Base-by-base conservation (phyloP, 2,888 invertebrate species). In the Drosophila algonquin region DNA sequence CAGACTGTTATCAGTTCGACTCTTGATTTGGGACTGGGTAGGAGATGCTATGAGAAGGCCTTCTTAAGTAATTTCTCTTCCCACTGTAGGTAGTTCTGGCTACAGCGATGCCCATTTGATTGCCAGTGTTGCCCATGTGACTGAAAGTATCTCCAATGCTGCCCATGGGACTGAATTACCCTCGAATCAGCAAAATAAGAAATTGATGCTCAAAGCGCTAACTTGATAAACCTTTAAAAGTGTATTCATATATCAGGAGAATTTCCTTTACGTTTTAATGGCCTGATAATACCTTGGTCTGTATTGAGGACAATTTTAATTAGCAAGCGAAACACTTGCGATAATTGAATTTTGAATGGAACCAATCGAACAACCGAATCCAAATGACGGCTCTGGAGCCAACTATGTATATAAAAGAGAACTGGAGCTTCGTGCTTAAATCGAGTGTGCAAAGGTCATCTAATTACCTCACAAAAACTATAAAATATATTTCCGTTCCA, bases 401-500 rank as follows among this genome's bases (percentile, higher is more conserved):
- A 40, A 14, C n/a, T 12, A 32, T 10, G 10, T 32, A 12, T 30
- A 8, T 8, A 30, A 30, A 35, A 35, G 0, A 14, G 35, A 5
- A 35, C 1, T 5, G 5, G 0, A 12, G 12, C 35, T 35, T 35
- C 12, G 12, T 3, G 35, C 35, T 40, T n/a, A 40, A 40, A 40
- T 40, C 7, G 14, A n/a, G 40, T 40, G 40, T 40, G 30, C 32
- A 65, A 55, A 40, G 47, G 64, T 64, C 35, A 10, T 45, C 44
- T 55, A 65, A 65, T 65, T 65, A 21, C 44, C 21, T 3, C 21
- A 52, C 7, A 18, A 12, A 35, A 53, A 45, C 10, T n/a, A 24
- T 8, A 46, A n/a, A 35, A 51, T 1, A 53, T 54, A 67, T 54
- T 40, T 65, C 65, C 65, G 65, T 55, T 67, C 47, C 54, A 65